These are phyloP conservation scores for Galagoides demidoff DNA, from an alignment of 2,797 vertebrate genomes.

Conservation along the genomic window DNA sequence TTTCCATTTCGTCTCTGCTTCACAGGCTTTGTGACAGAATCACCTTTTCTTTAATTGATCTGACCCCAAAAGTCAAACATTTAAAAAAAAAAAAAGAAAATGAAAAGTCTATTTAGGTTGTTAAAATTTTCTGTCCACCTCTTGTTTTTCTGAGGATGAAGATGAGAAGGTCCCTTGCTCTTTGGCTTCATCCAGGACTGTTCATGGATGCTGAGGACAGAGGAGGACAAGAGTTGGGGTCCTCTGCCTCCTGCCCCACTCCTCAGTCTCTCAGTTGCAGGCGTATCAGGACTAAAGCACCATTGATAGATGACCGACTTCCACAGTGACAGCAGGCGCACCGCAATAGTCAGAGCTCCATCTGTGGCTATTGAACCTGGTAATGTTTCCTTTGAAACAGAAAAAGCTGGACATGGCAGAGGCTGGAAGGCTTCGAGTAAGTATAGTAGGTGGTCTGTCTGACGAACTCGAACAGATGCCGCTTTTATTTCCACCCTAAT, in stretches of 20 bases:
- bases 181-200: background rate
- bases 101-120: background rate
- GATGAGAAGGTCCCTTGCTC: background rate
- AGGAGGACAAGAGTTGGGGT: background rate
- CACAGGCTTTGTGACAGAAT: background rate
- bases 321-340: background rate
- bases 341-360: background rate
- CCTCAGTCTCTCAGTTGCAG: background rate
- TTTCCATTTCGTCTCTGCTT: background rate
- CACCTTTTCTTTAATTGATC: background rate
- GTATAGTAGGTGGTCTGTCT: conserved; percentile 40
- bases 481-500: conserved; percentile 25
- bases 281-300: background rate
- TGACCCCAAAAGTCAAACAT: background rate
- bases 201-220: background rate
- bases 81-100: background rate
- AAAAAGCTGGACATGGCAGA: conserved; percentile 3
- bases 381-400: conserved; percentile 46
- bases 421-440: background rate
- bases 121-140: background rate
- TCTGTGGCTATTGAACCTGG: conserved; percentile 9
- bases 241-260: background rate
- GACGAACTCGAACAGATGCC: conserved; percentile 4
- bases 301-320: background rate
- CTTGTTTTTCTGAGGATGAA: background rate